Conservation (phyloP, 2,888 invertebrate species). For the Acronicta aceris region DNA sequence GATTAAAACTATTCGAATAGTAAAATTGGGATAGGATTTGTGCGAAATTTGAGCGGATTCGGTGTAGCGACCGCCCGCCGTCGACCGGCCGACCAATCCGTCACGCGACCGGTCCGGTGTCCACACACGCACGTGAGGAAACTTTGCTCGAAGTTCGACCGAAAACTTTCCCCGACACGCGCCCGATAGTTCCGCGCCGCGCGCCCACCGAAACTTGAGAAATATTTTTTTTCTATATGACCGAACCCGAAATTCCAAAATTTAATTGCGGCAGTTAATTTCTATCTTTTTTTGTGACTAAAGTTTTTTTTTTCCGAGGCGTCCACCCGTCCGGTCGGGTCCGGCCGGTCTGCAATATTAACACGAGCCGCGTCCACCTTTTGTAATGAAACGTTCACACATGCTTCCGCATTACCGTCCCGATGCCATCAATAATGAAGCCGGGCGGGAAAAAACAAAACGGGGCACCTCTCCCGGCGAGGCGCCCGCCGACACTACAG, state of each 20-base stretch:
- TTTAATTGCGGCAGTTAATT: conserved; percentile 67
- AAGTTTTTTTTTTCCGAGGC: conserved; percentile 79
- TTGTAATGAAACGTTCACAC: conserved; percentile 90
- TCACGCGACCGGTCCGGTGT: conserved; percentile 61
- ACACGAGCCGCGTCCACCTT: conserved; percentile 88
- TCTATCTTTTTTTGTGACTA: conserved; percentile 69
- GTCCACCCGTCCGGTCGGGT: conserved; percentile 88
- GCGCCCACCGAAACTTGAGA: conserved; percentile 62
- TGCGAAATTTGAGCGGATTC: conserved; percentile 53
- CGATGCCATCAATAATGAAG: conserved; percentile 90
- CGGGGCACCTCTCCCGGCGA: conserved; percentile 87
- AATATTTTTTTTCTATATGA: conserved; percentile 27
- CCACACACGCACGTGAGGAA: conserved; percentile 84
- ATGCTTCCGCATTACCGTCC: conserved; percentile 89
- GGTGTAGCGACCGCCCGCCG: conserved; percentile 29
- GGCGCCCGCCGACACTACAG: conserved; percentile 89
- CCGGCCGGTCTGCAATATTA: conserved; percentile 88
- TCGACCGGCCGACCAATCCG: conserved; percentile 73
- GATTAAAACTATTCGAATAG: conserved; percentile 58
- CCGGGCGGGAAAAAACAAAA: conserved; percentile 90
- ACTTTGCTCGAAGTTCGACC: conserved; percentile 75
- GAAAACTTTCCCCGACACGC: conserved; percentile 79
- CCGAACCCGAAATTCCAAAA: conserved; percentile 63
- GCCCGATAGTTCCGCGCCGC: conserved; percentile 71
- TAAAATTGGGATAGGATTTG: conserved; percentile 49